A percentile compares a stretch with the other conserved stretches of the same genome.
Evolutionary conservation across 2,797 vertebrate species (phyloP).

Genomic region (Falco concolor): DNA sequence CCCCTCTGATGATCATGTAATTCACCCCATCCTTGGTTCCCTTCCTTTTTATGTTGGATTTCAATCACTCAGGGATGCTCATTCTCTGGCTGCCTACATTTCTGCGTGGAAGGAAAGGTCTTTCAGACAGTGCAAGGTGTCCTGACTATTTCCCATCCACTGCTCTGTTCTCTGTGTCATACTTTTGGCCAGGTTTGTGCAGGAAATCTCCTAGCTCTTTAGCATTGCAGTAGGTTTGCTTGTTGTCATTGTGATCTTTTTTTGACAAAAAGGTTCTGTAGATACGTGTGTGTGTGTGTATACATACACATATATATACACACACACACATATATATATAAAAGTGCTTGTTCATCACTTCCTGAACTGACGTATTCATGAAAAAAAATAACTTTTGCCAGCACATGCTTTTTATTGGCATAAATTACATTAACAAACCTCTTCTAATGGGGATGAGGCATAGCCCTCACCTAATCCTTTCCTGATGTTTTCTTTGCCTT

Average conservation of each 20-base stretch:
- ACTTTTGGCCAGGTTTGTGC: neutral
- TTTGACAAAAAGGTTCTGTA: neutral
- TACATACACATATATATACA: no score
- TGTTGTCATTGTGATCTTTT: neutral
- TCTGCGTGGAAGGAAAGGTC: neutral
- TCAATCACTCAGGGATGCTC: neutral
- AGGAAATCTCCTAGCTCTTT: neutral
- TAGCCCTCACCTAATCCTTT: neutral
- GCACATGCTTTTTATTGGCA: neutral
- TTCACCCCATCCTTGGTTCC: neutral
- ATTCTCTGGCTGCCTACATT: neutral
- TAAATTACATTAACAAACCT: neutral
- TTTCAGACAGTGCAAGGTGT: rapidly evolving
- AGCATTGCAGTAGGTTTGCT: neutral
- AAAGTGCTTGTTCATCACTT: neutral
- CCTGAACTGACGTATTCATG: neutral
- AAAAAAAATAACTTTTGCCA: neutral
- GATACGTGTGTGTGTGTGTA: no score
- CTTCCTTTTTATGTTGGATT: neutral
- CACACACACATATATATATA: no score
- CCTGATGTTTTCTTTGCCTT: neutral
- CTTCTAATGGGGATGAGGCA: neutral
- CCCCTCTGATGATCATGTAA: neutral
- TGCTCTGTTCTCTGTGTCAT: neutral
- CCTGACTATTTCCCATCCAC: neutral